Base-by-base conservation (phyloP, 2,113 vertebrate genomes). In the Paralichthys olivaceus region DNA sequence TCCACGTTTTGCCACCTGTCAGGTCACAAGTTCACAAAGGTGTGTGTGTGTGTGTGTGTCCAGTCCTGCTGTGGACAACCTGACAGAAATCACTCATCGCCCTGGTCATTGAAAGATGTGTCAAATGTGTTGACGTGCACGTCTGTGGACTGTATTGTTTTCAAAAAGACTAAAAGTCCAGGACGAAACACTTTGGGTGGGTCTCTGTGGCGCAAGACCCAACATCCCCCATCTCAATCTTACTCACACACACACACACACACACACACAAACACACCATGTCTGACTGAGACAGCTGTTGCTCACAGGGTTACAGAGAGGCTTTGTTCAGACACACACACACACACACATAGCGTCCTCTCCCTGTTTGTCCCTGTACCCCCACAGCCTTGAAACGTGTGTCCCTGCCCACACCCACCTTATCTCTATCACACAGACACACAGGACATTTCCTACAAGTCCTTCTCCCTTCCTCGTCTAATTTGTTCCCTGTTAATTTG, bases 201-300 rank as follows among this genome's bases (percentile, higher is more conserved):
- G 75, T 43, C 84, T 58, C 11, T 56, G 12, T 69, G 74, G 75
- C 25, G 23, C 17, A 19, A 64, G 29, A 54, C 14, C 29, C 43
- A 49, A 49, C 69, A 40, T 14, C 68, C 62, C 68, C 69, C 57
- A 59, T 68, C 53, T 8, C 58, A 34, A 17, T 15, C 67, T 51
- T 40, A 4, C 62, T 3, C 73, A 45, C 32, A 14, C 57, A 19
- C 83, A 72, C 72, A 47, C 79, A 60, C 19, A 69, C 53, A 72
- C 83, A 57, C 62, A 57, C 54, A 57, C 59, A 2, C 77, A 70
- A 77, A 66, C 84, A 84, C 72, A 29, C 79, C n/a, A 71, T 60
- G 54, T 37, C 84, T 87, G 81, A 72, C 83, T 25, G 79, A 83
- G 91, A 88, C 93, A 94, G 93, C 93, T 94, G 93, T 93, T 93